Evolutionary conservation across 2,113 vertebrate genomes (phyloP), one percentile per base, ranked within the genome.

Genomic region (Mus pahari): DNA sequence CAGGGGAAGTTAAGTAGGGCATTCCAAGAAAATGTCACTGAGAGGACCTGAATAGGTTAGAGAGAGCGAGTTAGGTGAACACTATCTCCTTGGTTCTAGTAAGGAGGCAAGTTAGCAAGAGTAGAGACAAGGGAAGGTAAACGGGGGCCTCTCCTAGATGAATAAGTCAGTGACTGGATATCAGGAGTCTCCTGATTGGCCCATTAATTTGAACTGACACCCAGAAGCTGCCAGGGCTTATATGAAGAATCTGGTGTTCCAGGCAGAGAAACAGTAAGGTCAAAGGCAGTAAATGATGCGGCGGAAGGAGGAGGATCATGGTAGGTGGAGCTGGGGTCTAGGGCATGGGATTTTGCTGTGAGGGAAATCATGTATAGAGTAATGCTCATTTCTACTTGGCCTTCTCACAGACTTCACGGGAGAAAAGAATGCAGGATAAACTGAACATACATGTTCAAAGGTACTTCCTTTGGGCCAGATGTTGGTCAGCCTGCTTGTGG

Each of bases 111-210:
- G 48, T 3, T 5, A n/a, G 60, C 55, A 10, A 19, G 42, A 53
- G 19, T 16, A 10, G 78, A 33, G 20, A 28, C 5, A 74, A 48
- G 22, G 10, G 20, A 8, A 84, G 58, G 4, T 12, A 53, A 45
- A 42, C 6, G 17, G 5, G 20, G 53, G 24, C 22, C 0, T 36
- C 17, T 11, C 11, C 9, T 0, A 0, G 24, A 24, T 5, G 8
- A 17, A 53, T 33, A 55, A 33, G 16, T 12, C 12, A 58, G 3
- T 64, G 79, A 6, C 45, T 11, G 42, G 78, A 26, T 33, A 8
- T 45, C 60, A 20, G 22, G 39, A 94, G 45, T 53, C 68, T 60
- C 88, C 42, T 3, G 9, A 19, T 24, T 60, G 45, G 24, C 5
- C 36, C 48, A 0, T 48, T n/a, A 81, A 70, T 73, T 73, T 88